Percentiles rank a stretch among this genome's conserved stretches.
Evolutionary conservation across 1,140 invertebrate genomes (phyloP).

Genomic region (Bombus turneri): DNA sequence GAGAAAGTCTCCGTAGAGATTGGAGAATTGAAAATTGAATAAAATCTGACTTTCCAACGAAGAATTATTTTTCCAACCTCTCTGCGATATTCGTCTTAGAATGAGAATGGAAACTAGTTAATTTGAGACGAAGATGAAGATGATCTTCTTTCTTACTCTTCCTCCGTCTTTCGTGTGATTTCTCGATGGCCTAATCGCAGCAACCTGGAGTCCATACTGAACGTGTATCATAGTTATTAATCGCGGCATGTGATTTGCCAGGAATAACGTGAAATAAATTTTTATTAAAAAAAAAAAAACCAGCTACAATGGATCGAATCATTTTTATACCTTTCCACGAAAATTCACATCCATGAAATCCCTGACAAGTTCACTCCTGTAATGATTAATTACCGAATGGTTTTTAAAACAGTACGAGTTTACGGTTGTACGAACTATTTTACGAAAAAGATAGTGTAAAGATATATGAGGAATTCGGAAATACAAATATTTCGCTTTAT

Average conservation of each 20-base stretch:
- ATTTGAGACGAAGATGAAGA: background rate
- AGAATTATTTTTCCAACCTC: background rate
- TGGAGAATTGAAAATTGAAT: background rate
- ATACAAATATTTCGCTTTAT: no score
- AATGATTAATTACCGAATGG: no score
- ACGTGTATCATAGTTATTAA: conserved; percentile 42
- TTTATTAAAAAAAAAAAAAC: conserved; percentile 50
- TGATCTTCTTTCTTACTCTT: background rate
- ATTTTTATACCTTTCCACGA: no score
- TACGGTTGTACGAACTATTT: no score
- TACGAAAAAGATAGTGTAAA: no score
- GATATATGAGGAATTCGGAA: no score
- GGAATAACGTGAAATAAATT: conserved; percentile 60
- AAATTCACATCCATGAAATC: no score
- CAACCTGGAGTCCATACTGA: conserved; percentile 36
- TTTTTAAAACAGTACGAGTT: no score
- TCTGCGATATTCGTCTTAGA: conserved; percentile 16
- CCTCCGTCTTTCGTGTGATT: conserved; percentile 42
- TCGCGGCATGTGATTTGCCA: conserved; percentile 52
- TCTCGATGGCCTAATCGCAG: conserved; percentile 65
- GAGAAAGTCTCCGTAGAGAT: no score
- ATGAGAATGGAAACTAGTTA: conserved; percentile 13
- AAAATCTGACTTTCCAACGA: background rate
- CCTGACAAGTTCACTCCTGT: no score
- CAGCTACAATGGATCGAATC: background rate